Conservation (phyloP, 2,888 invertebrate species). For the Nemotelus pantherinus region DNA sequence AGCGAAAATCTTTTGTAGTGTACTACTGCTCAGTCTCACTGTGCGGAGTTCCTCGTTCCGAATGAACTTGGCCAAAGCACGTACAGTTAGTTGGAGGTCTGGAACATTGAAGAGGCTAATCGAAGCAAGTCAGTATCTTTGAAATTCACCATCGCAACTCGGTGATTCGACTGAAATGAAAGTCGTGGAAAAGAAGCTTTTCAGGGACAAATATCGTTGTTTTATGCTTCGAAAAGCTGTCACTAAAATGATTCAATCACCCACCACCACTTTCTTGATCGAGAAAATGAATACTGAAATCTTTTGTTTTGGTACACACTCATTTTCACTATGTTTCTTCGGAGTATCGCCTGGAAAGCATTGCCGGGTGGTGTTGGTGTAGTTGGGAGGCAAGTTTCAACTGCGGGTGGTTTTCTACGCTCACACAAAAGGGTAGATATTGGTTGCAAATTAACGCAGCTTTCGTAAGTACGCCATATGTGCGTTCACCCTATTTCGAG, state of each 20-base stretch:
- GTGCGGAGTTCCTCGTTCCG: neutral
- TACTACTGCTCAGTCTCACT: conserved; percentile 12
- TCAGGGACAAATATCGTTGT: neutral
- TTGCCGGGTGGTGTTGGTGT: neutral
- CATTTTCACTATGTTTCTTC: conserved; percentile 42
- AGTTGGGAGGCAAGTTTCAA: neutral
- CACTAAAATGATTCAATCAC: conserved; percentile 28
- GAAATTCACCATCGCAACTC: conserved; percentile 34
- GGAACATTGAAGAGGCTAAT: neutral
- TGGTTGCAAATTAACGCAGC: conserved; percentile 49
- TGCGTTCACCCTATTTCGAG: neutral
- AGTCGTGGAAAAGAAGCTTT: conserved; percentile 6
- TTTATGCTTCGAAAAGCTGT: neutral
- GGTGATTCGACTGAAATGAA: conserved; percentile 21
- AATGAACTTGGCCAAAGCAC: conserved; percentile 10
- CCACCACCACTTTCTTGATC: conserved; percentile 32
- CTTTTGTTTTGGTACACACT: conserved; percentile 49
- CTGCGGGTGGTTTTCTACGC: conserved; percentile 34
- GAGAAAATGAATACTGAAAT: conserved; percentile 13
- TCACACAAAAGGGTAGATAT: conserved; percentile 49
- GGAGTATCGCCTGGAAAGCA: neutral
- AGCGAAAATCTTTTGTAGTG: conserved; percentile 14
- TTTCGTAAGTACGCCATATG: conserved; percentile 46
- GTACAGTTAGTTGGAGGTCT: conserved; percentile 8
- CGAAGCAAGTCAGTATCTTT: conserved; percentile 3